Conservation (phyloP, 2,888 invertebrate species). For the Allolobophora icterica region DNA sequence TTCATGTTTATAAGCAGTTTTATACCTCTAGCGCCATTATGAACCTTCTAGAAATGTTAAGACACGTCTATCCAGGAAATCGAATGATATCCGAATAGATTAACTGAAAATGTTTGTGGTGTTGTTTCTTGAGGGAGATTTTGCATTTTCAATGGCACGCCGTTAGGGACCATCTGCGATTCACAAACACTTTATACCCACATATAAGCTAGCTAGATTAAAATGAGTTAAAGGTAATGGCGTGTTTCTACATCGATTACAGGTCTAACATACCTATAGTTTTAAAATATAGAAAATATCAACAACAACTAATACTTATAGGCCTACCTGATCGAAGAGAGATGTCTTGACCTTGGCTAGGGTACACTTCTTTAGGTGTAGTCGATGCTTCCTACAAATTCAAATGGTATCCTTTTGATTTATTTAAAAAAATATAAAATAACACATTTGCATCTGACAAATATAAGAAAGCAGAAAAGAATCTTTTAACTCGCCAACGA, state of each 20-base stretch:
- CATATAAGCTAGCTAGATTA: too few species aligned
- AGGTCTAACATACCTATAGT: neutral
- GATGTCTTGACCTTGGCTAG: neutral
- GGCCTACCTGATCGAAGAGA: neutral
- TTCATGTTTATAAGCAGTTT: too few species aligned
- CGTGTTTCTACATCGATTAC: neutral
- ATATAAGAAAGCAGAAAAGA: neutral
- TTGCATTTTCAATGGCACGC: too few species aligned
- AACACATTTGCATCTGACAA: neutral
- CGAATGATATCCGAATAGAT: too few species aligned
- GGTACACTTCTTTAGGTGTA: neutral
- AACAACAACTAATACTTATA: neutral
- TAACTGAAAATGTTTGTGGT: too few species aligned
- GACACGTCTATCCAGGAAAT: too few species aligned
- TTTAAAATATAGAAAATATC: neutral
- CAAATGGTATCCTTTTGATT: neutral
- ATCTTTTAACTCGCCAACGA: neutral
- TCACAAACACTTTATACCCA: too few species aligned
- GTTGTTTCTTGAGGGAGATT: too few species aligned
- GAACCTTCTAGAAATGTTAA: too few species aligned
- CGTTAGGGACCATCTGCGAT: too few species aligned
- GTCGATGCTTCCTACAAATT: neutral
- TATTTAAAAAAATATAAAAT: neutral
- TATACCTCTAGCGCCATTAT: too few species aligned
- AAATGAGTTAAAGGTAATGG: too few species aligned